A percentile compares a stretch with the other conserved stretches of the same genome.
Evolutionary conservation across 1,140 invertebrate species (phyloP).

Genomic region (Rhagoletis pomonella): DNA sequence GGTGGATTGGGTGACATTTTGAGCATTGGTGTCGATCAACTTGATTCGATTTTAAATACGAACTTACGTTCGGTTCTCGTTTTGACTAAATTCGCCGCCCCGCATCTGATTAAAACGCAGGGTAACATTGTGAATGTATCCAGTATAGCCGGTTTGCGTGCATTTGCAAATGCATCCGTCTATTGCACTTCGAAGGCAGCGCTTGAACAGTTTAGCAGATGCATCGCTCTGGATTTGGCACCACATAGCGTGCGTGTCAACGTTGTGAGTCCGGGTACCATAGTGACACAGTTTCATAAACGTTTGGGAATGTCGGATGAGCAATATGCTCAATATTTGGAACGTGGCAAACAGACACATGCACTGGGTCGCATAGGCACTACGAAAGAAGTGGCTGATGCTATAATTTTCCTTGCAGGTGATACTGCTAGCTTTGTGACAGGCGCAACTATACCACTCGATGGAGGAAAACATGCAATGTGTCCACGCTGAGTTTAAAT

Average conservation of each 20-base stretch:
- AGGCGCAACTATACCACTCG: conserved; percentile 85
- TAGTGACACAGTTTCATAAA: conserved; percentile 84
- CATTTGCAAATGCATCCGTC: conserved; percentile 78
- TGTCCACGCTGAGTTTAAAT: conserved; percentile 63
- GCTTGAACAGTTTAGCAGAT: conserved; percentile 87
- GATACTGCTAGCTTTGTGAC: conserved; percentile 86
- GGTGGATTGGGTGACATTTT: too few species aligned
- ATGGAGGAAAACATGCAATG: conserved; percentile 78
- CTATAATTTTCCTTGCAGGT: conserved; percentile 88
- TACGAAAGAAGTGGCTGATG: conserved; percentile 83
- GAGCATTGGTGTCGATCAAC: too few species aligned
- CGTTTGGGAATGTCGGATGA: conserved; percentile 83
- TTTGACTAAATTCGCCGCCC: conserved; percentile 84
- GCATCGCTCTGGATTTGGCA: conserved; percentile 81
- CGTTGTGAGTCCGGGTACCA: conserved; percentile 84
- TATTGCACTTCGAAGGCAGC: conserved; percentile 90
- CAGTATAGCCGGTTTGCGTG: conserved; percentile 82
- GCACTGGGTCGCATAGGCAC: conserved; percentile 82
- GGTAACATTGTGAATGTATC: conserved; percentile 89
- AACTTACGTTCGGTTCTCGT: conserved; percentile 86
- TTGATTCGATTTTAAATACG: conserved; percentile 75
- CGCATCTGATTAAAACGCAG: conserved; percentile 82
- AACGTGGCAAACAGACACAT: conserved; percentile 83
- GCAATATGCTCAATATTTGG: conserved; percentile 81
- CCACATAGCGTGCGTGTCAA: conserved; percentile 82